A percentile compares a stretch with the other conserved stretches of the same genome.
Evolutionary conservation across 2,797 vertebrate genomes (phyloP).

Genomic region (Tinamus major): DNA sequence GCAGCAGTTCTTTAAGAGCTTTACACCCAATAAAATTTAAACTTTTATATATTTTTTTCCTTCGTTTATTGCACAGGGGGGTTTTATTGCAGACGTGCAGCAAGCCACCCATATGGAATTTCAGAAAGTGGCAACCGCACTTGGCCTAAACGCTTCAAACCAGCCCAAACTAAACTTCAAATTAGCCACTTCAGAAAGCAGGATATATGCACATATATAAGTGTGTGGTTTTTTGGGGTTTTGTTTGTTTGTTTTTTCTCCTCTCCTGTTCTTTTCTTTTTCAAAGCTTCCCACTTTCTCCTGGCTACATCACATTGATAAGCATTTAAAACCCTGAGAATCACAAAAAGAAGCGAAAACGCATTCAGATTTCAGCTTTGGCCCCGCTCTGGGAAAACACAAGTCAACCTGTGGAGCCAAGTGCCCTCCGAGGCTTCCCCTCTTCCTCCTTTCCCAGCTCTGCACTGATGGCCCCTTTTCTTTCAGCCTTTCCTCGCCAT

Average conservation of each 20-base stretch:
- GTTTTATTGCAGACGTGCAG: constrained; percentile 76
- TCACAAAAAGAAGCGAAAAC: not conserved
- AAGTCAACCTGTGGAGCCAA: not conserved
- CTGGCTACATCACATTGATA: not conserved
- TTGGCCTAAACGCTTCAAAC: not conserved
- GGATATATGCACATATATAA: too few relatives aligned
- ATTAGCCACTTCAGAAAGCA: not conserved
- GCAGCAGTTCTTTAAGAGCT: constrained; percentile 80
- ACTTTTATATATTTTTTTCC: constrained; percentile 77
- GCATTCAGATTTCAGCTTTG: not conserved
- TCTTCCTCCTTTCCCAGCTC: not conserved
- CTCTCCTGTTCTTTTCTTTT: too few relatives aligned
- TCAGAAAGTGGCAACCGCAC: constrained; percentile 35
- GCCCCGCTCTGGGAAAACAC: not conserved
- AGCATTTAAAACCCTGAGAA: not conserved
- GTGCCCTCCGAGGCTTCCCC: not conserved
- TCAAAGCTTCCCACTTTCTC: not conserved
- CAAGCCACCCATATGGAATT: constrained; percentile 77
- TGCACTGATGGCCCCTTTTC: accelerated
- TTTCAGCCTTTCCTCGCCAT: not conserved
- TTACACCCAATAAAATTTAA: constrained; percentile 83
- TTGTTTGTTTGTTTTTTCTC: not conserved
- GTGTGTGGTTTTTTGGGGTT: not conserved
- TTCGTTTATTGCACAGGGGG: constrained; percentile 70
- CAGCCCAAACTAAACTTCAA: not conserved